Percentiles rank a stretch among this genome's conserved stretches.
phyloP scores from a whole-genome alignment of 2,888 invertebrate species.

The Aricia artaxerxes region DNA sequence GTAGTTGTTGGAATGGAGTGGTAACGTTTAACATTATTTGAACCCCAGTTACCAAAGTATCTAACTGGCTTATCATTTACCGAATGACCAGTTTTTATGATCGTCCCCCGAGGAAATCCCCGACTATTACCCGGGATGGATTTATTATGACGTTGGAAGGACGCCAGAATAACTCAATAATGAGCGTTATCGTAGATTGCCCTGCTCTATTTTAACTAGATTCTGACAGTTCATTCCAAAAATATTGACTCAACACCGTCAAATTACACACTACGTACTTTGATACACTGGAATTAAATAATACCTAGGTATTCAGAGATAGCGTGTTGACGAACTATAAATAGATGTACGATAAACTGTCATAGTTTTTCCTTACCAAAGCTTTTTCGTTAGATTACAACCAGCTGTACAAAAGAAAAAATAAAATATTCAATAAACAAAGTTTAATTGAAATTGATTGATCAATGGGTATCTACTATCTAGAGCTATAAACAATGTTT shows the following conservation, averaged over 20 bases:
- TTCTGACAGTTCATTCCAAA: conserved; percentile 15
- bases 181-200: conserved; percentile 33
- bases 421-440: background rate
- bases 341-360: background rate
- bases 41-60: background rate
- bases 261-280: background rate
- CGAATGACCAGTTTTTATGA: conserved; percentile 4
- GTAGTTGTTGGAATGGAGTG: background rate
- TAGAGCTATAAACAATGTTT: background rate
- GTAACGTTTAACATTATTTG: background rate
- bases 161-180: conserved; percentile 33
- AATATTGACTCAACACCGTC: conserved; percentile 17
- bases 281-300: background rate
- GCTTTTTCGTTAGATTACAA: background rate
- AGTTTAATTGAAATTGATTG: background rate
- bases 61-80: background rate
- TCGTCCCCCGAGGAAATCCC: background rate
- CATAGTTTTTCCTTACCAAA: background rate
- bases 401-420: background rate
- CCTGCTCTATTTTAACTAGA: conserved; percentile 25
- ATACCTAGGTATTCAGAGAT: background rate
- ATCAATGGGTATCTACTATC: background rate
- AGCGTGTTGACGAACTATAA: background rate
- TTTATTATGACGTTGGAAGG: conserved; percentile 27
- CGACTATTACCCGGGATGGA: conserved; percentile 8